These are phyloP conservation scores for Petrolisthes cinctipes DNA, from an alignment of 2,888 invertebrate genomes.

Conservation along the genomic window DNA sequence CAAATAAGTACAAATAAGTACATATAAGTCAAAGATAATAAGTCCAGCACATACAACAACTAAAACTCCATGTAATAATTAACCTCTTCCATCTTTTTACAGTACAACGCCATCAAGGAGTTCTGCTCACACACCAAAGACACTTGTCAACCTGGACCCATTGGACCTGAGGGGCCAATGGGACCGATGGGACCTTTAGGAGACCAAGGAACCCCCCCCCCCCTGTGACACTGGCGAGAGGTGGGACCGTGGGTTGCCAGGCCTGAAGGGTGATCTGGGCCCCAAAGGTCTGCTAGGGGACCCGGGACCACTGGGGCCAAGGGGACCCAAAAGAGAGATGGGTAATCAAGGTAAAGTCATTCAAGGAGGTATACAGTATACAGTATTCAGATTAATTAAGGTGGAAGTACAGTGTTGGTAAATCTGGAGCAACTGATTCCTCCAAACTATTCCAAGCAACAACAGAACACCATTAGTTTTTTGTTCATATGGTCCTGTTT, in stretches of 20 bases:
- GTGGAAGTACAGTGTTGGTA: background rate
- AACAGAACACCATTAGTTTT: too few relatives aligned
- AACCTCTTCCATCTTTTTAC: background rate
- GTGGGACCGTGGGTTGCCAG: background rate
- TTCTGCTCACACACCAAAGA: background rate
- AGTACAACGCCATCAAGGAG: background rate
- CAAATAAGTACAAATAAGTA: too few relatives aligned
- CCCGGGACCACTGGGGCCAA: background rate
- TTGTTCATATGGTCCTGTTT: too few relatives aligned
- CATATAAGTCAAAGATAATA: too few relatives aligned
- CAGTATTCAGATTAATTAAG: too few relatives aligned
- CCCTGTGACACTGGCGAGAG: background rate
- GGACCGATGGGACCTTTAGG: background rate
- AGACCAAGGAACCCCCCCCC: background rate
- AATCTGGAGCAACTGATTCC: background rate
- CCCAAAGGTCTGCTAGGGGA: background rate
- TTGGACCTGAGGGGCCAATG: background rate
- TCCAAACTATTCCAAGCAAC: too few relatives aligned
- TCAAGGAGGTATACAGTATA: too few relatives aligned
- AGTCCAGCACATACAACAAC: too few relatives aligned
- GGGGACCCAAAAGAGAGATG: background rate
- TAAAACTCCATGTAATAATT: background rate
- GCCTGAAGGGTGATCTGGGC: background rate
- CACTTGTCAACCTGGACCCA: background rate
- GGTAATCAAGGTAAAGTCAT: background rate